Base-by-base conservation (phyloP, 2,797 vertebrate genomes). In the Nannoperca obscura region DNA sequence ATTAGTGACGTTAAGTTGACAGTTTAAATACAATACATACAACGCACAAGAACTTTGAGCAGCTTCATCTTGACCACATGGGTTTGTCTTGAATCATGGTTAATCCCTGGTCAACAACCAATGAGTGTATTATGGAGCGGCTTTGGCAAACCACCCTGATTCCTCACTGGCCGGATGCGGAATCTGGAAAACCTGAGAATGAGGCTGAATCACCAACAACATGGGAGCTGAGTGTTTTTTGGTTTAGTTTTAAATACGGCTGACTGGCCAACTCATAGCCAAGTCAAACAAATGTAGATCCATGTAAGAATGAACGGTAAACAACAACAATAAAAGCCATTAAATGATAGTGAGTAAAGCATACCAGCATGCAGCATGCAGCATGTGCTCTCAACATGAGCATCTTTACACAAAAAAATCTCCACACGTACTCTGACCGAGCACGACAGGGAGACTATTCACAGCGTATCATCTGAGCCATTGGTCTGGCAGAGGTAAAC, bases 401-500 rank as follows among this genome's bases (percentile, higher is more conserved):
- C 65, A 73, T 88, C 85, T 85, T 71, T 68, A 79, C 70, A 75
- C 78, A 77, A 72, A 46, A 30, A 73, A 30, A 73, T 74, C 50
- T 55, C 69, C 54, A 61, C 77, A 81, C n/a, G 8, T 59, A 65
- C 67, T 61, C 44, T 57, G 67, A 68, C 78, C 68, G 40, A 64
- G 60, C 60, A 46, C n/a, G 7, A 66, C 74, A 76, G 54, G 63
- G 54, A 84, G 81, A 83, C 82, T 91, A 91, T 91, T 88, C 90
- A 86, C 76, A 82, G 88, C 73, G 85, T 86, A 90, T 88, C 81
- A 88, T 93, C 88, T 76, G 80, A 86, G 83, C 82, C 76, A 32
- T 71, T 78, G 89, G 86, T 91, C 91, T 93, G 93, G 93, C 93
- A 93, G 49, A 83, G 70, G 73, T 78, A 91, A 93, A 92, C 90